Evolutionary conservation across 30 jellyfish, hydroid and myxozoan genomes (phyloP).

Genomic region (Pelagia noctiluca): DNA sequence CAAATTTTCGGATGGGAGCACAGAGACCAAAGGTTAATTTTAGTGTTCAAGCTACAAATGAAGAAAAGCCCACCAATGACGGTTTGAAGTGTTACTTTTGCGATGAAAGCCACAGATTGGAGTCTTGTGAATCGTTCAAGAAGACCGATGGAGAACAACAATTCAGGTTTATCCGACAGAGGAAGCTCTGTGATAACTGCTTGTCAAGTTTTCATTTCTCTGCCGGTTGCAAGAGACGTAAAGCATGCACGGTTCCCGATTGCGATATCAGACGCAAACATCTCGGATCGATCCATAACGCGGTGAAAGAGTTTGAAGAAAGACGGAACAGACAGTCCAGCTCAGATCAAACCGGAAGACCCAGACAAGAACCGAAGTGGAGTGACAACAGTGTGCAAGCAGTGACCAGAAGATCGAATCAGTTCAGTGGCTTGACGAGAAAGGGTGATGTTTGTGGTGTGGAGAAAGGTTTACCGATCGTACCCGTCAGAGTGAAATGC

Average conservation of each 20-base stretch:
- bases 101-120: slow-evolving; percentile 37
- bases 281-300: slow-evolving; percentile 23
- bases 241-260: slow-evolving; percentile 40
- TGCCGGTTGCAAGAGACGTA: slow-evolving; percentile 57
- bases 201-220: slow-evolving; percentile 36
- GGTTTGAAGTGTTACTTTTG: slow-evolving; percentile 23
- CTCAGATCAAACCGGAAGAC: not conserved
- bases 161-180: slow-evolving; percentile 15
- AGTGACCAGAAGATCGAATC: not conserved
- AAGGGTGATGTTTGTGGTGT: not conserved
- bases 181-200: slow-evolving; percentile 59
- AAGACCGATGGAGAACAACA: slow-evolving; percentile 30
- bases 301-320: slow-evolving; percentile 37
- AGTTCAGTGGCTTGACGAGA: slow-evolving; percentile 43
- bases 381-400: too few relatives aligned
- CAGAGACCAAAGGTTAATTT: slow-evolving; percentile 21
- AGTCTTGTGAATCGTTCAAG: slow-evolving; percentile 22
- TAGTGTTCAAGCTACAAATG: slow-evolving; percentile 36
- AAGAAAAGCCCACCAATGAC: not conserved
- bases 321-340: slow-evolving; percentile 11
- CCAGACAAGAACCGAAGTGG: not conserved
- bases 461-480: slow-evolving; percentile 49
- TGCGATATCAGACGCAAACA: slow-evolving; percentile 47
- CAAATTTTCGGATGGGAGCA: not conserved
- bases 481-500: slow-evolving; percentile 39